These are phyloP conservation scores for Mustelus asterias DNA, from an alignment of 2,113 vertebrate genomes.

Conservation along the genomic window DNA sequence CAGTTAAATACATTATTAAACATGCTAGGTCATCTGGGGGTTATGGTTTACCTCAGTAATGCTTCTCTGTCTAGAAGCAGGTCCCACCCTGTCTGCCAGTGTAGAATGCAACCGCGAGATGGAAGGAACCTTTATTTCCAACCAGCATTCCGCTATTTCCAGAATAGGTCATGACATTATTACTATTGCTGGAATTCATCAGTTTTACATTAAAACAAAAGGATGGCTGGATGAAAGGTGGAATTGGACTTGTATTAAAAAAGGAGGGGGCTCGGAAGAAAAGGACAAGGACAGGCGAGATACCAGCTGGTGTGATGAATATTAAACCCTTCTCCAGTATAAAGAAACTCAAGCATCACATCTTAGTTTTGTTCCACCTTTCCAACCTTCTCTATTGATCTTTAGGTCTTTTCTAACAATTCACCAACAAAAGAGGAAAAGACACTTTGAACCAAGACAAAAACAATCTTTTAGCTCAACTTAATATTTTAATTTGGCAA, in stretches of 20 bases:
- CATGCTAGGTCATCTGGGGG: background rate
- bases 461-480: background rate
- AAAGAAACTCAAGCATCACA: background rate
- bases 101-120: no score
- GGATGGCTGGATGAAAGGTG: background rate
- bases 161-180: background rate
- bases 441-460: background rate
- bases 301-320: background rate
- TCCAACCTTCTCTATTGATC: background rate
- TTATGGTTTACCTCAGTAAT: background rate
- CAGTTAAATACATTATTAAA: conserved; percentile 4
- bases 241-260: no score
- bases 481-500: background rate
- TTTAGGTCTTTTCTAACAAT: background rate
- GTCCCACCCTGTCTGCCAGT: background rate
- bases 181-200: background rate
- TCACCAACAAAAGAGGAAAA: background rate
- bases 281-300: background rate
- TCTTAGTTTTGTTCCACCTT: background rate
- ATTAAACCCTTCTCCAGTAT: background rate
- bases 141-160: background rate
- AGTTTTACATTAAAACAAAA: background rate
- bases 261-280: background rate
- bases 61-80: background rate
- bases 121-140: background rate